Base-by-base conservation (phyloP, 1,140 invertebrate genomes). In the Listronotus bonariensis region DNA sequence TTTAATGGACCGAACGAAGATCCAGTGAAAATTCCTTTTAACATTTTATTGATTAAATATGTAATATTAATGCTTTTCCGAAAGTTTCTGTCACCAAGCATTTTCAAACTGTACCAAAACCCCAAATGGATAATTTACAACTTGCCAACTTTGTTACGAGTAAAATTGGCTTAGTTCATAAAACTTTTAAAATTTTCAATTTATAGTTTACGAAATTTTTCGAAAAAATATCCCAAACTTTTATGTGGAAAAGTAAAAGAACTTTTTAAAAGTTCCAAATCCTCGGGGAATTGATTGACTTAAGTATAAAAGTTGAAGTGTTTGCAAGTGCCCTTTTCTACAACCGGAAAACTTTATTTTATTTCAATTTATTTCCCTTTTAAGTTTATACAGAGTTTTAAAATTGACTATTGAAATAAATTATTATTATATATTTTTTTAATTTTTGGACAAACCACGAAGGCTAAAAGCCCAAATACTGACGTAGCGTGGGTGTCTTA, bases 211-310 rank as follows among this genome's bases (percentile, higher is more conserved):
- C n/a, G 55, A 43, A 64, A 64, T 57, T 51, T 48, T 45, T 20
- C 14, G 38, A 38, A 53, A 54, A 52, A 66, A 49, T 40, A 60
- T 18, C 32, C 38, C 15, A 53, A 59, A 36, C 8, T 32, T 60
- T 48, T 43, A 51, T 55, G 31, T 58, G 56, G 55, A 63, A 56
- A 58, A 63, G 53, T 63, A 52, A 67, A 57, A 36, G 54, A 32
- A 52, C 51, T 65, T 62, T 43, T 36, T 12, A 49, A 15, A 68
- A 65, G 42, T 70, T 59, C 32, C 26, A 59, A 70, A 65, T 66
- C 66, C 58, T 41, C n/a, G 34, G 49, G 31, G 66, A 67, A 70
- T 72, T 70, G 71, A 72, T 72, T 72, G 71, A 67, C 65, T 71
- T 61, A 65, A 65, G 70, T 66, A 64, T 67, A 52, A 60, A 65